Evolutionary conservation across 2,888 invertebrate species (phyloP), one percentile per base, ranked within the genome.

Genomic region (Cremastobaeus sp.): DNA sequence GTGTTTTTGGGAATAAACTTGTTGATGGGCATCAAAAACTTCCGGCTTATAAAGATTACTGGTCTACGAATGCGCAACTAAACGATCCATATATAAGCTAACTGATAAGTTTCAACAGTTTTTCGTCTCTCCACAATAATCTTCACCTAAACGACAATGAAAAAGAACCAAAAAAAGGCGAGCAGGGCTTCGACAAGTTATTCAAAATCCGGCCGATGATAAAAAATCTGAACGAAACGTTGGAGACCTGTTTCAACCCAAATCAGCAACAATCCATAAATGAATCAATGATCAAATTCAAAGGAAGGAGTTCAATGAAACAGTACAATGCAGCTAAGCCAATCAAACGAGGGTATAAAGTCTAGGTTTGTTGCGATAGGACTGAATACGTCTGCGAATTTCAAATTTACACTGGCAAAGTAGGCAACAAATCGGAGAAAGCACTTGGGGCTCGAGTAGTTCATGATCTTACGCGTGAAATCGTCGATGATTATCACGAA

Each of bases 351-450:
- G 60, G 54, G 3, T 70, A 35, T 21, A 64, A 71, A 41, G 57
- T 70, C 28, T 70, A 64, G 64, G 64, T 74, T 45, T 34, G 68
- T 4, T 45, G 39, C 20, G 62, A 68, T 62, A 1, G 28, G 8
- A 35, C 48, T 8, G 50, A 57, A 18, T 73, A 54, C 43, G 32
- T 68, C 2, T 68, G 64, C 28, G 73, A 68, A 45, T 84, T 82
- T 76, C 76, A 82, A 39, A 75, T 84, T 9, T 82, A 84, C 64
- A 79, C 80, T 18, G 82, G 82, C 6, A 81, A 82, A 75, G 54
- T 70, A 15, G 78, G 50, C 9, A 52, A 64, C 18, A 34, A 11
- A 0, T 47, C 54, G 45, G 77, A 80, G 50, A 77, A 79, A 17
- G 59, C 77, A 43, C 47, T 81, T 30, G 81, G 80, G 12, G 72